phyloP scores from a whole-genome alignment of 2,113 vertebrate genomes.

The Barbus barbus region DNA sequence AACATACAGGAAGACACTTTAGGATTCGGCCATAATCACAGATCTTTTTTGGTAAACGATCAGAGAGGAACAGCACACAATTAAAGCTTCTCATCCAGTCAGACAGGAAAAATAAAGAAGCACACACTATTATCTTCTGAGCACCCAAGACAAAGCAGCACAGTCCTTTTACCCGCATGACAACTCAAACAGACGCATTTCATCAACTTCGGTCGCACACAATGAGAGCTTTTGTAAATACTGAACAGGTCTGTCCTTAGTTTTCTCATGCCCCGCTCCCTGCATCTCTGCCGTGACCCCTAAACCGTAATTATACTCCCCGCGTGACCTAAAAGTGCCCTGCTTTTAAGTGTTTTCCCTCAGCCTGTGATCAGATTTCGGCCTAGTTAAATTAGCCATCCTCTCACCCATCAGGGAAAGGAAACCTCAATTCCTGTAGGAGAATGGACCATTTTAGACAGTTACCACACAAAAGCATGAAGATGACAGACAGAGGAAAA shows the following conservation, averaged over 20 bases:
- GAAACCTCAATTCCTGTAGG: slow-evolving; percentile 40
- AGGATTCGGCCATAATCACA: background rate
- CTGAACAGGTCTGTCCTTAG: slow-evolving; percentile 11
- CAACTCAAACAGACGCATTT: background rate
- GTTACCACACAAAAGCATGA: slow-evolving; percentile 35
- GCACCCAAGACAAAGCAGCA: background rate
- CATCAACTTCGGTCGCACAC: background rate
- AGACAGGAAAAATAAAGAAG: slow-evolving; percentile 5
- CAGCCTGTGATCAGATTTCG: slow-evolving; percentile 41
- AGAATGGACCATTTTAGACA: slow-evolving; percentile 30
- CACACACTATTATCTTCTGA: background rate
- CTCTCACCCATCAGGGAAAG: slow-evolving; percentile 18
- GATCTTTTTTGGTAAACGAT: background rate
- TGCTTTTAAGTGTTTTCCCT: slow-evolving; percentile 33
- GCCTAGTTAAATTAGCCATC: slow-evolving; percentile 40
- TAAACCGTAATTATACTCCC: slow-evolving; percentile 41
- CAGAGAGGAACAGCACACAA: background rate
- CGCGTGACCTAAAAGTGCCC: slow-evolving; percentile 41
- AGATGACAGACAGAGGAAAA: slow-evolving; percentile 8
- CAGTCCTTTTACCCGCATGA: slow-evolving; percentile 2
- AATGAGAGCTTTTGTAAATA: slow-evolving; percentile 15
- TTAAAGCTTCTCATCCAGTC: background rate
- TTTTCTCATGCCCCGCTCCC: slow-evolving; percentile 17
- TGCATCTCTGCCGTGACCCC: slow-evolving; percentile 9
- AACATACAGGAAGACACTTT: background rate